These are phyloP conservation scores for Emydura subglobosa DNA, from an alignment of 2,113 vertebrate species.

Conservation along the genomic window DNA sequence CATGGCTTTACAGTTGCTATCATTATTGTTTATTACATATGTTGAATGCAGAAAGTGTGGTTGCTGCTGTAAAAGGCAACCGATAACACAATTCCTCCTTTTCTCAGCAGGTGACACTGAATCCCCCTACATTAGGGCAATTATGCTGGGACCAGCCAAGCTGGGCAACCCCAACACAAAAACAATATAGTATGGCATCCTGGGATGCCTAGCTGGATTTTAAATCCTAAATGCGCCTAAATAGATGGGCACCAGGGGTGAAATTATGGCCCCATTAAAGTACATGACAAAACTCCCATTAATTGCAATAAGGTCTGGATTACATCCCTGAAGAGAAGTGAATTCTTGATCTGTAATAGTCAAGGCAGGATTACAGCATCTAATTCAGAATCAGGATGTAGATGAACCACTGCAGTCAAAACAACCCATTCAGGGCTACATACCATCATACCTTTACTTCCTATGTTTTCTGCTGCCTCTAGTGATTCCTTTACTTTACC, in stretches of 20 bases:
- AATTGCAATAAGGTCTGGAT: neutral
- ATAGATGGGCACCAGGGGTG: neutral
- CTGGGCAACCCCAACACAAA: neutral
- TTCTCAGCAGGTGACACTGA: neutral
- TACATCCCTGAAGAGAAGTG: neutral
- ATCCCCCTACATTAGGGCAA: neutral
- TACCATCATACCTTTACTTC: neutral
- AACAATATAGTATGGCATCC: neutral
- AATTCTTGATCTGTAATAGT: neutral
- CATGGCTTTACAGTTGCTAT: neutral
- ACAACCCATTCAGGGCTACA: neutral
- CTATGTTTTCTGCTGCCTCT: neutral
- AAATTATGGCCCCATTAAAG: neutral
- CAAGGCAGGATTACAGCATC: neutral
- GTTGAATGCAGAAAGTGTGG: neutral
- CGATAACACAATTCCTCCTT: neutral
- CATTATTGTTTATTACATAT: neutral
- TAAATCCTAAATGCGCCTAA: neutral
- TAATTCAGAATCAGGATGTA: neutral
- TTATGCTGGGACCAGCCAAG: neutral
- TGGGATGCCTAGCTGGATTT: accelerated
- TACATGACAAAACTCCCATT: accelerated
- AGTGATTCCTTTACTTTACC: neutral
- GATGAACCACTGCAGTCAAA: neutral
- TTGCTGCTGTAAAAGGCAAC: neutral